Base-by-base conservation (phyloP, 2,113 vertebrate genomes). In the Scophthalmus maximus region DNA sequence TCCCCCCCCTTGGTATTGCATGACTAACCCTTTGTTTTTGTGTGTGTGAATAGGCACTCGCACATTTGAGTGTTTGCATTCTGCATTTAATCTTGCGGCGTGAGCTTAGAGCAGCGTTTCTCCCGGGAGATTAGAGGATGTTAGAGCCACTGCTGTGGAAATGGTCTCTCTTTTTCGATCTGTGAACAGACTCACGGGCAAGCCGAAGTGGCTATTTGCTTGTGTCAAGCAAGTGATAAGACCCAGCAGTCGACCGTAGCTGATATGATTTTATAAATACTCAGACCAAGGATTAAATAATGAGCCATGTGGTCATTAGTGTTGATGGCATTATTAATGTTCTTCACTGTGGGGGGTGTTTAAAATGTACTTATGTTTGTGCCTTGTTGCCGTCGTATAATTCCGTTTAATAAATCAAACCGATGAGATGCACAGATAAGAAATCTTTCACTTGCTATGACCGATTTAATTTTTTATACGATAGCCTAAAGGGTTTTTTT, bases 81-180 rank as follows among this genome's bases (percentile, higher is more conserved):
- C 84, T 85, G 68, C 73, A 81, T 83, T 87, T 87, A 85, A 90
- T 87, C 88, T 83, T 75, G 58, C 57, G 67, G 78, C 68, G 78
- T 73, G 78, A 86, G 83, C 57, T 90, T 83, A 86, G 72, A 84
- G 84, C 53, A 5, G 55, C 61, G 9, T 78, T 81, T 75, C 59
- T 80, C 72, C 60, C 63, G 17, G 14, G 73, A 81, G 87, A 89
- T 90, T 83, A 86, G 79, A 84, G 75, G 73, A 83, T 72, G 75
- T 86, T 75, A 15, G 65, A 58, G 38, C 61, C 66, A 36, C 68
- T 47, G 73, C 75, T 75, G 76, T 81, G 68, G 72, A 87, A 82
- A 78, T 70, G 42, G 66, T 81, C 67, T 62, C 73, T 76, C 62
- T 68, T 12, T 50, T 71, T 84, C 77, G 22, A 78, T 81, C 76